These are phyloP conservation scores for Lordiphosa collinella DNA, from an alignment of 1,140 invertebrate genomes.

Conservation along the genomic window DNA sequence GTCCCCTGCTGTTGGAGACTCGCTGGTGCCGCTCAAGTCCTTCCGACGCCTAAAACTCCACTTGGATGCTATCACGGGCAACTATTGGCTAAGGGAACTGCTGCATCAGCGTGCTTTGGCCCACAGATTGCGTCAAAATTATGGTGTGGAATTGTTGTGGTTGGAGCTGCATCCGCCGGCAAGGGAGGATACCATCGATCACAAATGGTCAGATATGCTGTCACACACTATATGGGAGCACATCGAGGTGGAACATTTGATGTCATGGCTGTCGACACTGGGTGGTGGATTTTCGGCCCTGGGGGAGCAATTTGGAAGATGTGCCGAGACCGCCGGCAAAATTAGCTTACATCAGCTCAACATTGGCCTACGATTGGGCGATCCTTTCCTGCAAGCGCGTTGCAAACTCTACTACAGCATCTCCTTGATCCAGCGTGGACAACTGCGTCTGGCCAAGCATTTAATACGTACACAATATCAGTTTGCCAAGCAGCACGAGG, in stretches of 20 bases:
- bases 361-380: constrained; percentile 88
- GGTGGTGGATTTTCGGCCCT: constrained; percentile 96
- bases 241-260: constrained; percentile 89
- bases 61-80: constrained; percentile 60
- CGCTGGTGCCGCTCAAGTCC: too few relatives aligned
- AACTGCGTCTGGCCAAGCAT: constrained; percentile 83
- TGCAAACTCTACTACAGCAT: constrained; percentile 93
- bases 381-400: constrained; percentile 88
- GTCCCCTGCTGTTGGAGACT: too few relatives aligned
- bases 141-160: constrained; percentile 56
- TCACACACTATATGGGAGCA: constrained; percentile 82
- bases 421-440: constrained; percentile 90
- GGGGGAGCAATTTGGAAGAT: constrained; percentile 90
- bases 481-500: constrained; percentile 80
- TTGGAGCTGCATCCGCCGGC: constrained; percentile 80
- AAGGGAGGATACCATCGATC: constrained; percentile 84
- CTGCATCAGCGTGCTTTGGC: constrained; percentile 28
- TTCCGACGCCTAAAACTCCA: constrained; percentile 37
- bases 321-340: constrained; percentile 90
- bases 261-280: constrained; percentile 97
- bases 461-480: constrained; percentile 85
- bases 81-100: constrained; percentile 58
- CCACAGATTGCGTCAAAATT: constrained; percentile 3
- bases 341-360: constrained; percentile 91
- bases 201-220: constrained; percentile 82